Base-by-base conservation (phyloP, 1,140 invertebrate genomes). In the Cepaea nemoralis region DNA sequence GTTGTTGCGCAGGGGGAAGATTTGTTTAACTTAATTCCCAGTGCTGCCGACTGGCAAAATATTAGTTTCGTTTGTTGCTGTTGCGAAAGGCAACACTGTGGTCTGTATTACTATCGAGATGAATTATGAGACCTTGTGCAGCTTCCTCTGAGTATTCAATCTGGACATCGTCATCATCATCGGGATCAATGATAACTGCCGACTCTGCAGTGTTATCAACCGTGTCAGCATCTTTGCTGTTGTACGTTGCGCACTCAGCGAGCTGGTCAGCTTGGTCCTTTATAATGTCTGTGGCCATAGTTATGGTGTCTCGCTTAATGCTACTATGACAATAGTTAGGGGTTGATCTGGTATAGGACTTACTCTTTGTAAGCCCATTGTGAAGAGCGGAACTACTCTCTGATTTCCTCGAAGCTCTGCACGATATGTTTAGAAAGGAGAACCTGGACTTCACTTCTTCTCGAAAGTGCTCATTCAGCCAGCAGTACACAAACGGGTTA, bases 401-500 rank as follows among this genome's bases (percentile, higher is more conserved):
- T 55, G 45, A 12, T 81, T 45, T 0, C 76, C 81, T 39, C 78
- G 69, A 19, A 83, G 2, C 50, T 37, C 31, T 75, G 40, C n/a
- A 69, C 39, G 12, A 59, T 27, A 81, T 5, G 22, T 74, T 84
- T 75, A 85, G 86, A 67, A 86, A 88, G 12, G 81, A 69, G 67
- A 90, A 87, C 63, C 86, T 83, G 6, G 86, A 74, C 48, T 87
- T 87, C 24, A 90, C 86, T 77, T 90, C 87, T 35, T 83, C 84
- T 31, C 90, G 73, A 82, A 91, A 91, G 50, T 87, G 86, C 70
- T 91, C 89, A 84, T 93, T 93, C 24, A 93, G 85, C 91, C 93
- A 91, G 78, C 92, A 93, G 83, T 93, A 94, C 10, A 94, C 88
- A 80, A 93, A 91, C 0, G 93, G 93, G 84, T 94, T 93, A 82